Evolutionary conservation across 2,888 invertebrate species (phyloP), one percentile per base, ranked within the genome.

Genomic region (Malthinus flaveolus): DNA sequence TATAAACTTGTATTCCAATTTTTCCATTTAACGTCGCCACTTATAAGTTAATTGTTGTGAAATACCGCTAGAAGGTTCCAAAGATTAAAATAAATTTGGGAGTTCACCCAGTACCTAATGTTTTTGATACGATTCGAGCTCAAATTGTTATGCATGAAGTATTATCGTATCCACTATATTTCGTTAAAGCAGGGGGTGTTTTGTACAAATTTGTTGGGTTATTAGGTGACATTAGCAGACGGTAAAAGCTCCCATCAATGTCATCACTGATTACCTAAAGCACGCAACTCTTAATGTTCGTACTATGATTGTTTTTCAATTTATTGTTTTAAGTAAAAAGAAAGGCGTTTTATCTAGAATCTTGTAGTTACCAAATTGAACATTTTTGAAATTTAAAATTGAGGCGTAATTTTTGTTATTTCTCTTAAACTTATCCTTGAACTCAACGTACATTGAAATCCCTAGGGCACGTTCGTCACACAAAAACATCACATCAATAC

Each of bases 401-500:
- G 46, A 46, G 23, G 44, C 36, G 44, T 31, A 35, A 53, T 46
- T 37, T 45, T 37, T 45, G 36, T 35, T 36, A 54, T 39, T 48
- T 51, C 47, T 49, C 53, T 54, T 45, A 49, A 49, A 46, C 42
- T 49, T 54, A 48, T 44, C 60, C 60, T 61, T 61, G 60, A 61
- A 61, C 60, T 61, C 60, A 37, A 32, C 49, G 48, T 49, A 56
- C 12, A 42, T 42, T 42, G 23, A 49, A 32, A 42, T 58, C 51
- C 46, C 50, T 56, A 56, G 60, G 52, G 49, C 61, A 58, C 50
- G 48, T 50, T 52, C 58, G 61, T 51, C 61, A 58, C 49, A 56
- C 50, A 54, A 46, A 23, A 60, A 53, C 62, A 61, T 56, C 56
- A 56, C 69, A 74, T 71, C 73, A 72, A 75, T 72, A 74, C 73